Percentiles rank a stretch among this genome's conserved stretches.
These are phyloP conservation scores for Hippocampus comes DNA, from an alignment of 2,113 vertebrate species.

Conservation along the genomic window DNA sequence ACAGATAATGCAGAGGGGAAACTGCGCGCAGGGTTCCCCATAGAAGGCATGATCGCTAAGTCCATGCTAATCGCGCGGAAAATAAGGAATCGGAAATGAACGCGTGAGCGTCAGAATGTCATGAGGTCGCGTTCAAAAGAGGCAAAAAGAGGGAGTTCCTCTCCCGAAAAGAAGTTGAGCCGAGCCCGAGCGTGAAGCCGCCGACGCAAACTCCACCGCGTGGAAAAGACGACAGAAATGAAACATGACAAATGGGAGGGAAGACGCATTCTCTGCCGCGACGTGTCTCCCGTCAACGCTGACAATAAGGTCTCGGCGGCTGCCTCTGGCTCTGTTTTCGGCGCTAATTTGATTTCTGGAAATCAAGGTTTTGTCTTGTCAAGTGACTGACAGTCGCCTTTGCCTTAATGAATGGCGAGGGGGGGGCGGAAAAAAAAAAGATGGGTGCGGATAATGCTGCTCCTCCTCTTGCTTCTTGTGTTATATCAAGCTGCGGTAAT, in stretches of 20 bases:
- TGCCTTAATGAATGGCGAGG: conserved; percentile 56
- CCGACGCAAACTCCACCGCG: conserved; percentile 14
- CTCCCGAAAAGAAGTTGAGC: conserved; percentile 35
- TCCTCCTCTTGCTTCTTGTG: conserved; percentile 42
- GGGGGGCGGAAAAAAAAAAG: conserved; percentile 29
- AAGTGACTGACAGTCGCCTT: conserved; percentile 64
- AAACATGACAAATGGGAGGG: conserved; percentile 40
- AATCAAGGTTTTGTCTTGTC: conserved; percentile 63
- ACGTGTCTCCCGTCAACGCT: conserved; percentile 31
- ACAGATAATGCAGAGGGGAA: not conserved
- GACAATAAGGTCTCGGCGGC: conserved; percentile 55
- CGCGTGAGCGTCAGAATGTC: not conserved
- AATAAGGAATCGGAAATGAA: not conserved
- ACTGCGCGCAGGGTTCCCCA: not conserved
- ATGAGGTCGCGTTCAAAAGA: conserved; percentile 34
- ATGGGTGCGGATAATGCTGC: conserved; percentile 61
- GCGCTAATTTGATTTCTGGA: conserved; percentile 66
- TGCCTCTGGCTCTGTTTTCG: conserved; percentile 52
- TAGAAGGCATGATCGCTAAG: conserved; percentile 8
- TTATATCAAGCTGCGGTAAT: conserved; percentile 68
- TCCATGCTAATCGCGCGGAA: not conserved
- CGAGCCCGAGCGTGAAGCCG: conserved; percentile 16
- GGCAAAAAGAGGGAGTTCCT: conserved; percentile 22
- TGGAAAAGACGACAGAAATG: conserved; percentile 7
- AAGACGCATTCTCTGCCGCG: conserved; percentile 36